These are phyloP conservation scores for Gambusia yucatana DNA, from an alignment of 2,797 vertebrate species.

Conservation along the genomic window DNA sequence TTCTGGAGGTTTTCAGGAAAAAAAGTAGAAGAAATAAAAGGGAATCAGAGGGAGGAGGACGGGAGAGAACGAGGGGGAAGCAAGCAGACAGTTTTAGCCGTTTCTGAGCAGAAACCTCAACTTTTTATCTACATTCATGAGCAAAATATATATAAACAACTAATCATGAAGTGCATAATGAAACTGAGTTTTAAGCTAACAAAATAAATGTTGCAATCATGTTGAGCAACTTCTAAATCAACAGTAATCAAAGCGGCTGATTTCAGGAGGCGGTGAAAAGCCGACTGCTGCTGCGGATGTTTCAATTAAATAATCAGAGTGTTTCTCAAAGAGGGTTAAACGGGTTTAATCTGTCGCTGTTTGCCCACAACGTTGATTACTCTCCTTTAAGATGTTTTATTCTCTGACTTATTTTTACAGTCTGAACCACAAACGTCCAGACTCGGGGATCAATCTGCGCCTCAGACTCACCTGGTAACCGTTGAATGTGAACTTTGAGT, in stretches of 20 bases:
- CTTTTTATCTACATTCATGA: neutral
- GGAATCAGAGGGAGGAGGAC: slow-evolving; percentile 10
- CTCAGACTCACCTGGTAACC: slow-evolving; percentile 73
- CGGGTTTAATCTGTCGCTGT: slow-evolving; percentile 21
- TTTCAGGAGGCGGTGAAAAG: neutral
- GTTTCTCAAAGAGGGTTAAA: neutral
- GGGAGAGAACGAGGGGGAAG: slow-evolving; percentile 22
- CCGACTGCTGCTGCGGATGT: neutral
- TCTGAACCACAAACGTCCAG: neutral
- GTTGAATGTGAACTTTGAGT: slow-evolving; percentile 68
- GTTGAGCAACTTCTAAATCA: slow-evolving; percentile 29
- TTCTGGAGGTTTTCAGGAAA: slow-evolving; percentile 2
- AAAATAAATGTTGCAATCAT: slow-evolving; percentile 10
- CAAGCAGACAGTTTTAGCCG: slow-evolving; percentile 5
- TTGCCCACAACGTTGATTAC: neutral
- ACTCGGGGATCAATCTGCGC: neutral
- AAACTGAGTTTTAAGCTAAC: slow-evolving; percentile 12
- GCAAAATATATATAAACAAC: neutral
- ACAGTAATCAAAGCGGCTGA: slow-evolving; percentile 25
- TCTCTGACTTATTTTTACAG: neutral
- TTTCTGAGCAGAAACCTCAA: neutral
- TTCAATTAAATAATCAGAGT: neutral
- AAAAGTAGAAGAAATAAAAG: neutral
- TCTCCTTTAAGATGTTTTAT: neutral
- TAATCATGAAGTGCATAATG: neutral